Evolutionary conservation across 1,140 invertebrate species (phyloP), one percentile per base, ranked within the genome.

Genomic region (Bombus confusus): DNA sequence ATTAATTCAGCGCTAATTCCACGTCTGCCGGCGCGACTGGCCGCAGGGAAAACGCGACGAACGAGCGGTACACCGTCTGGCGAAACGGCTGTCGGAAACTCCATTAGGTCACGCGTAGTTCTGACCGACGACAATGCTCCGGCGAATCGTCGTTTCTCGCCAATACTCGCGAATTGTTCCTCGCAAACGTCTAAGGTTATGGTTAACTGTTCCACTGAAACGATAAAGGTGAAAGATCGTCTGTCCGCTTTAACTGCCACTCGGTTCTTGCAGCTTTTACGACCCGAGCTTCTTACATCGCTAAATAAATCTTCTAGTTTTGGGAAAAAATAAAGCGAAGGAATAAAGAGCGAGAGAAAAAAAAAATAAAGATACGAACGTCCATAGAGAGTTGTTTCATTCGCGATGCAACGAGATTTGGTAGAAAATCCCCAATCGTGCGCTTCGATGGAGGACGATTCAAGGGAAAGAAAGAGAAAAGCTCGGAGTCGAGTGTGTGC

Each of bases 1-100:
- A 90, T 88, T 88, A 90, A 88, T 90, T 90, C 89, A 88, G 69
- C 76, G 80, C 83, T 91, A 90, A 87, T 88, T 88, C 76, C 68
- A 80, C 59, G 79, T 71, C 87, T 80, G 79, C 37, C 72, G 69
- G 39, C n/a, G 39, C n/a, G 28, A 73, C 31, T 25, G 18, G 39
- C 25, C 69, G 84, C 74, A 79, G 74, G 76, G 77, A 47, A 87
- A 80, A 78, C 68, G 68, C 74, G 62, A 39, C 37, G 12, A 80
- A 39, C 76, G 18, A 47, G 77, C 59, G 74, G 78, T 41, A 79
- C 39, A n/a, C 73, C 47, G 68, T 25, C 39, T 25, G 28, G 13
- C 62, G 64, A 77, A 22, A 68, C 39, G 68, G 25, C 52, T n/a
- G 68, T 89, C 84, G 87, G 64, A 89, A 90, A 84, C 37, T 84